Evolutionary conservation across 2,888 invertebrate genomes (phyloP).

Genomic region (Drosophila ezoana): DNA sequence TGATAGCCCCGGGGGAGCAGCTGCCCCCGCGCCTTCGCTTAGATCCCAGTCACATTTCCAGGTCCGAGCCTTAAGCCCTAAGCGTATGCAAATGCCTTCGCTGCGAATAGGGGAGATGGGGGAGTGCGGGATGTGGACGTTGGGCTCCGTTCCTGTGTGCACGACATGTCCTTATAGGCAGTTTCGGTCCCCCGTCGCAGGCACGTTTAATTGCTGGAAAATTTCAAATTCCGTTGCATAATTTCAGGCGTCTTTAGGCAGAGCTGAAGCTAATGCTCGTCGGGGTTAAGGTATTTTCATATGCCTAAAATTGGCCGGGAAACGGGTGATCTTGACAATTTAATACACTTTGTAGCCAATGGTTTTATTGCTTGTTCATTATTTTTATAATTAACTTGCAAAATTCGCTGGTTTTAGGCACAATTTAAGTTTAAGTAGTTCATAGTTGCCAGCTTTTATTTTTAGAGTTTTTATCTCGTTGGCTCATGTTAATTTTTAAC

Average conservation of each 20-base stretch:
- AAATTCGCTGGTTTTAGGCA: too few species aligned
- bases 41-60: constrained; percentile 1
- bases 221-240: constrained; percentile 65
- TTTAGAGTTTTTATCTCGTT: too few species aligned
- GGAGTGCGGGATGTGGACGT: neutral
- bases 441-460: too few species aligned
- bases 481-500: too few species aligned
- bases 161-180: constrained; percentile 13
- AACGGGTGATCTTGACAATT: too few species aligned
- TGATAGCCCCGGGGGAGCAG: constrained; percentile 70
- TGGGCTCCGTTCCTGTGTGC: neutral
- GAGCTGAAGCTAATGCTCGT: constrained; percentile 4
- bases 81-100: constrained; percentile 55
- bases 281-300: too few species aligned
- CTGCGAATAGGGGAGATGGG: neutral
- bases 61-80: constrained; percentile 25
- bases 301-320: too few species aligned
- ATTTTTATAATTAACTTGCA: too few species aligned
- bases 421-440: too few species aligned
- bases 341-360: too few species aligned
- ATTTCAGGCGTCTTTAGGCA: constrained; percentile 35
- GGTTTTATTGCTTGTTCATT: too few species aligned
- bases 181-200: constrained; percentile 43
- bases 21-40: neutral
- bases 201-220: constrained; percentile 69